Base-by-base conservation (phyloP, 30 jellyfish, hydroid and myxozoan species). In the Aurelia sp. region DNA sequence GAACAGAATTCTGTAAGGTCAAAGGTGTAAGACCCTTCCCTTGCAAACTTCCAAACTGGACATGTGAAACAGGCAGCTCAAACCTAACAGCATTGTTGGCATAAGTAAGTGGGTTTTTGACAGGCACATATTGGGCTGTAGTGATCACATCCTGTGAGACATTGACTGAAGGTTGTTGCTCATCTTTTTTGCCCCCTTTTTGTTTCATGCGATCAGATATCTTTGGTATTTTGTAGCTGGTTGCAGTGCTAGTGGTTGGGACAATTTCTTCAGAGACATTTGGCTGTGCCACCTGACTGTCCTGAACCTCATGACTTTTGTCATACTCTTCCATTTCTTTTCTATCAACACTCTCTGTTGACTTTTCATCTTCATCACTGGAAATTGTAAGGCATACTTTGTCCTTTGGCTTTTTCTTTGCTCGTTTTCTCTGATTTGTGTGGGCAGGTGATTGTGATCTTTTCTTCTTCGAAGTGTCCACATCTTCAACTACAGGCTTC, bases 301-400 rank as follows among this genome's bases (percentile, higher is more conserved):
- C 55, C 3, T 44, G 15, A 44, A 44, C 55, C 8, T 44, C 16
- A 44, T 44, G 55, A 44, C 15, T 44, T 4, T 44, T 3, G 1
- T 44, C 55, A 44, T 44, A 13, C 55, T 44, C 1, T 44, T 44
- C 55, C 15, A 0, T 44, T 7, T 44, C 55, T 3, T 44, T 44
- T 44, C 55, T 44, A 44, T 44, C 55, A 44, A 44, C 55, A 44
- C 55, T 44, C 47, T 16, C 63, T 16, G 20, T 55, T 62, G 35
- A 11, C 30, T 47, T 41, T 44, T 69, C 86, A 48, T 52, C 82
- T 50, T 92, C 98, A 67, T 92, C 98, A 82, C 98, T 92, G 13
- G 98, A 92, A 18, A 92, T 76, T 6, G 85, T 87, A 35, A 90
- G 66, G 76, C 78, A 89, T 27, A 76, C 72, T 44, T 89, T 90